These are phyloP conservation scores for Leptobrachium leishanense DNA, from an alignment of 2,113 vertebrate species.

Conservation along the genomic window DNA sequence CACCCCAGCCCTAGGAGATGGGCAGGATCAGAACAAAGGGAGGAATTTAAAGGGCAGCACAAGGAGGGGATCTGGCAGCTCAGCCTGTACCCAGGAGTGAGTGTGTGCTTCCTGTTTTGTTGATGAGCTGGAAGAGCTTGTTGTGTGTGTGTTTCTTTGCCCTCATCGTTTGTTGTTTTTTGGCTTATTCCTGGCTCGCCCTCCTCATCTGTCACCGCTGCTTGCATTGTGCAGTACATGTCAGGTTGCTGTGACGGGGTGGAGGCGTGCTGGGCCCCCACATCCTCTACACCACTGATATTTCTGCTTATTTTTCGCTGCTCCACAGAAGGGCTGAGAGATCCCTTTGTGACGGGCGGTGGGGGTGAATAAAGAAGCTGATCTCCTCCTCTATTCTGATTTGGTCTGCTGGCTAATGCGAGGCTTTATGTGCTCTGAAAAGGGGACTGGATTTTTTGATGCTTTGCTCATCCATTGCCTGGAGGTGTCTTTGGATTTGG, in stretches of 20 bases:
- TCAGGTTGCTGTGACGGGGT: background rate
- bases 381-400: no score
- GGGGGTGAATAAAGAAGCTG: no score
- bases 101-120: constrained; percentile 30
- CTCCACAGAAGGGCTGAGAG: no score
- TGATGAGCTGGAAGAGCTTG: constrained; percentile 7
- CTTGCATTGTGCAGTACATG: background rate
- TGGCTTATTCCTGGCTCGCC: background rate
- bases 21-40: constrained; percentile 58
- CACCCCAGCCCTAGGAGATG: background rate
- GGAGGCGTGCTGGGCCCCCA: background rate
- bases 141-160: background rate
- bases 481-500: constrained; percentile 39
- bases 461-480: constrained; percentile 21
- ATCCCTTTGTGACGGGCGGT: no score
- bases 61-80: constrained; percentile 60
- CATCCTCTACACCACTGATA: background rate
- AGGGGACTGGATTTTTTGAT: no score
- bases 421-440: no score
- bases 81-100: constrained; percentile 30
- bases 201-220: background rate
- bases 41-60: constrained; percentile 56
- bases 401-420: no score
- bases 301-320: no score
- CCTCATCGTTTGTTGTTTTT: background rate